These are phyloP conservation scores for Cheilosia vernalis DNA, from an alignment of 2,888 invertebrate species.

Conservation along the genomic window DNA sequence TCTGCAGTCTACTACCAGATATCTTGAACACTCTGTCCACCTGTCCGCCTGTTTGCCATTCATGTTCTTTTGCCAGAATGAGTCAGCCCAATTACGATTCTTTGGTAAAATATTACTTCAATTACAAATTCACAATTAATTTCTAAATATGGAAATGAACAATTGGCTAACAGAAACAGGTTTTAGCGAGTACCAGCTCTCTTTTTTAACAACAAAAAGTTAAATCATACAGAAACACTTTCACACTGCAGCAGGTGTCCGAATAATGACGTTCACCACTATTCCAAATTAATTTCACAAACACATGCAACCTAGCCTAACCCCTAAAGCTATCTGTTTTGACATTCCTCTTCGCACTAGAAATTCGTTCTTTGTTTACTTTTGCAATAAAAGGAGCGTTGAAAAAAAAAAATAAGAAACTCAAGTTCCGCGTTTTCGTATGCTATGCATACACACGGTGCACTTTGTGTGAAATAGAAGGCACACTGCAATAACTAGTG, in stretches of 20 bases:
- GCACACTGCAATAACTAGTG: no score
- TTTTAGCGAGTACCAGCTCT: background rate
- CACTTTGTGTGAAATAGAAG: constrained; percentile 11
- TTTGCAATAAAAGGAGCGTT: constrained; percentile 25
- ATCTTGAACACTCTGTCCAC: no score
- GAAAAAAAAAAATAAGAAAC: background rate
- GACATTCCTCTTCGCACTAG: constrained; percentile 50
- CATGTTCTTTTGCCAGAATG: no score
- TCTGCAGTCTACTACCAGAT: no score
- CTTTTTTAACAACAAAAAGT: constrained; percentile 10
- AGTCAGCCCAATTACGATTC: background rate
- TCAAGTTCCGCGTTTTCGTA: constrained; percentile 2
- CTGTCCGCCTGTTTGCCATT: no score
- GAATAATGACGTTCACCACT: constrained; percentile 52
- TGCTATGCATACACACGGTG: constrained; percentile 7
- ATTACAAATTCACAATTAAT: background rate
- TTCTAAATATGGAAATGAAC: constrained; percentile 53
- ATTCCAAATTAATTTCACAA: constrained; percentile 8
- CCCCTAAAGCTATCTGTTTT: constrained; percentile 17
- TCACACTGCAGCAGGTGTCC: constrained; percentile 58
- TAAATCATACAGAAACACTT: background rate
- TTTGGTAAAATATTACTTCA: constrained; percentile 15
- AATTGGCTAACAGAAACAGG: constrained; percentile 4
- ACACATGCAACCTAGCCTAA: background rate
- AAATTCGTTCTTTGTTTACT: constrained; percentile 69